Evolutionary conservation across 1,140 invertebrate genomes (phyloP), one percentile per base, ranked within the genome.

Genomic region (Coelopa frigida): DNA sequence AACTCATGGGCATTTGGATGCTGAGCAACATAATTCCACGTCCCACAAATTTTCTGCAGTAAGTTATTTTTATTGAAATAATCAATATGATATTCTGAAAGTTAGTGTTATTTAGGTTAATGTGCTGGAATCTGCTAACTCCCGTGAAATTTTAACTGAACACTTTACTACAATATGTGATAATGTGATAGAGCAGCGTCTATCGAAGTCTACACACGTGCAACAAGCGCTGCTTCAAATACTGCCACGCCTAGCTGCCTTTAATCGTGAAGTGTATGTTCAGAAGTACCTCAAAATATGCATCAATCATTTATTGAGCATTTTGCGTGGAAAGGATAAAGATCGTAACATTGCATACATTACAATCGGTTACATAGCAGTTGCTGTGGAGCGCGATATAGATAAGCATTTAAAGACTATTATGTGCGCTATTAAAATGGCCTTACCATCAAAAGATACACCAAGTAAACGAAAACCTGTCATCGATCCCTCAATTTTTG

Each of bases 241-340:
- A 31, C 73, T 98, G 49, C 95, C 95, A n/a, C 76, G 94, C 43
- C 69, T 98, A n/a, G 93, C 91, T 6, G 91, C 92, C 11, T 95
- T 98, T 54, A 84, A 93, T 65, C 84, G 82, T 44, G 79, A 82
- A n/a, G 77, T 79, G 26, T 97, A 96, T 56, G 77, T 84, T 2
- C 75, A 75, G 27, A 78, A 89, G 53, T 85, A 94, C 72, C 71
- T 96, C 3, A 77, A 75, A 14, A 77, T 80, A 1, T 84, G 87
- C 2, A 81, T 97, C 64, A 73, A 73, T 41, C 89, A 94, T 65
- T 72, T 97, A 26, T 67, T 96, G 38, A 70, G 71, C 5, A 86
- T 80, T 17, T 61, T 94, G 23, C 78, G 83, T 41, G 81, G 84
- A 11, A 76, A 85, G 49, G 88, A 92, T 43, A 85, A 86, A 56